Evolutionary conservation across 2,888 invertebrate species (phyloP), one percentile per base, ranked within the genome.

Genomic region (Agapetus fuscipes): DNA sequence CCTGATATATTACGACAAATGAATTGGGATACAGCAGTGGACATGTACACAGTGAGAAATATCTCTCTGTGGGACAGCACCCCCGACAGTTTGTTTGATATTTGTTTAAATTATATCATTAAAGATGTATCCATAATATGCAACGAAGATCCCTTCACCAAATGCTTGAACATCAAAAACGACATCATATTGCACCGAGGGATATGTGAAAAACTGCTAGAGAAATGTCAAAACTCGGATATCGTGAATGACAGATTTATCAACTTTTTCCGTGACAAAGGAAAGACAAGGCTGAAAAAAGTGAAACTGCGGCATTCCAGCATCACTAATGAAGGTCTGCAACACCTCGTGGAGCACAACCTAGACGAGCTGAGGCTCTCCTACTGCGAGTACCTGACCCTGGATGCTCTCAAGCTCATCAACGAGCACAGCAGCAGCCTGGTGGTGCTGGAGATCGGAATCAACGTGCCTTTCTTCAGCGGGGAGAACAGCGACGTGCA

Each of bases 351-450:
- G 58, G 72, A 72, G 34, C 91, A 91, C 60, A 76, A 79, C 48
- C 71, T 88, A 26, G 63, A 71, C 10, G 81, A 83, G 47, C 62
- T 94, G 32, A 83, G 87, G 50, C 66, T 93, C 47, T 74, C 78
- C 39, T 79, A 85, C 52, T 88, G 88, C 57, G 71, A 74, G 46
- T 71, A 74, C 47, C 62, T 90, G 30, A 77, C 80, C 1, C 66
- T 72, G 28, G 58, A 64, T 14, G 74, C 80, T 14, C 68, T 89
- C 45, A 72, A 77, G 43, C 63, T 74, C 39, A 74, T 91, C 34
- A 83, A 83, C 49, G 66, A 66, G 39, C 72, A 80, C 55, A 80
- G 83, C 25, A 71, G 75, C 44, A 80, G 80, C 54, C 62, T 90
- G 37, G 66, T 74, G 36, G 78, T 78, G 1, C 60, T 91, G 11